Evolutionary conservation across 92 coral and sea anemone genomes (phyloP).

Genomic region (Parazoanthus atlanticus): DNA sequence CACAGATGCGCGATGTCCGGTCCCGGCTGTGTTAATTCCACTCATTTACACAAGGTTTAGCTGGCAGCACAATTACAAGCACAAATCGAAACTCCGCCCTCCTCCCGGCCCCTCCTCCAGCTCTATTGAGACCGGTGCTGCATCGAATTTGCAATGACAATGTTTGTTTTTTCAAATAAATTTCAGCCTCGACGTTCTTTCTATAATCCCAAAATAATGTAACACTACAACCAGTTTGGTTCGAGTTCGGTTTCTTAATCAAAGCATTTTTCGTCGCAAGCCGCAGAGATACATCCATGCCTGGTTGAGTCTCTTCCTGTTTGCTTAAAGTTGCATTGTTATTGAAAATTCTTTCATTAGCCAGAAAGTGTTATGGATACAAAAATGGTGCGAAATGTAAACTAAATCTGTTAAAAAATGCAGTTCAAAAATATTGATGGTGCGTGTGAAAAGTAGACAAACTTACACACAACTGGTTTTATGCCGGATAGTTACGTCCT

Average conservation of each 20-base stretch:
- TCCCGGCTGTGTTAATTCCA: not conserved
- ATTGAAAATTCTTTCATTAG: not conserved
- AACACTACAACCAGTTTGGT: not conserved
- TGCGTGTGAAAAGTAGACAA: not conserved
- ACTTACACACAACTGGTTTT: not conserved
- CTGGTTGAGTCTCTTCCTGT: slow-evolving; percentile 1
- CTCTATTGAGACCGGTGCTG: not conserved
- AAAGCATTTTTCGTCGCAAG: not conserved
- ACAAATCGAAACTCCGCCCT: not conserved
- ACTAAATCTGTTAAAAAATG: slow-evolving; percentile 1
- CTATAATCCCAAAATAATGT: not conserved
- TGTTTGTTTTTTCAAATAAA: not conserved
- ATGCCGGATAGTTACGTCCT: not conserved
- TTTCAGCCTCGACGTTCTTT: not conserved
- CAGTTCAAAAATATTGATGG: not conserved
- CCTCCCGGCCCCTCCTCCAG: not conserved
- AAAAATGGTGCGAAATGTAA: not conserved
- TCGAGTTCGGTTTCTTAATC: slow-evolving; percentile 3
- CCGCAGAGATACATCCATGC: slow-evolving; percentile 1
- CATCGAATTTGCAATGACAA: slow-evolving; percentile 4
- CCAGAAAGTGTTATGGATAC: slow-evolving; percentile 8
- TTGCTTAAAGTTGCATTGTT: not conserved
- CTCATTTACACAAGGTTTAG: slow-evolving; percentile 7
- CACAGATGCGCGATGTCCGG: not conserved
- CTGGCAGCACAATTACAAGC: slow-evolving; percentile 1